These are phyloP conservation scores for Actenoides lindsayi DNA, from an alignment of 2,113 vertebrate species.

Conservation along the genomic window DNA sequence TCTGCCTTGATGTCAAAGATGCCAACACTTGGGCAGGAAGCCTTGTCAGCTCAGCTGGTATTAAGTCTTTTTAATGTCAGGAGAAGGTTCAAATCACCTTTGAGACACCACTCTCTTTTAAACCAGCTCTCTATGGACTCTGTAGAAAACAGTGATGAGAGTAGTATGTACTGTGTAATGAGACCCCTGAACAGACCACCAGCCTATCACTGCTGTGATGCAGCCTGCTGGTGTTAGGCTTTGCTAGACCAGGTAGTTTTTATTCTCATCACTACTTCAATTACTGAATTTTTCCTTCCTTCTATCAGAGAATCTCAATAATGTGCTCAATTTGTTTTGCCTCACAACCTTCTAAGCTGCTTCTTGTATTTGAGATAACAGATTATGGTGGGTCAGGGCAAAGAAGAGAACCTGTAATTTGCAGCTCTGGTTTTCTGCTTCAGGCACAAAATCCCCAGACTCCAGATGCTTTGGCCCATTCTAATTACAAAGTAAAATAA, in stretches of 20 bases:
- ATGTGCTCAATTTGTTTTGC: neutral
- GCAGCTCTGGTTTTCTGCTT: neutral
- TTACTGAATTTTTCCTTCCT: neutral
- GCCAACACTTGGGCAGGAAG: neutral
- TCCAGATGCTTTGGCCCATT: neutral
- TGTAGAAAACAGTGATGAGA: neutral
- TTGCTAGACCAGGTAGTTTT: neutral
- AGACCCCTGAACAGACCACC: neutral
- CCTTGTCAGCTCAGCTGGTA: neutral
- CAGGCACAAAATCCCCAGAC: neutral
- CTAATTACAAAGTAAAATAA: neutral
- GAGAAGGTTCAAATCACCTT: neutral
- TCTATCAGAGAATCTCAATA: neutral
- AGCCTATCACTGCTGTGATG: neutral
- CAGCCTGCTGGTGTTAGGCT: neutral
- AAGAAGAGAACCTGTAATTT: neutral
- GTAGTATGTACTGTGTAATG: rapidly evolving
- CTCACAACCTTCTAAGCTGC: neutral
- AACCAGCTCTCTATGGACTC: neutral
- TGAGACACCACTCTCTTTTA: neutral
- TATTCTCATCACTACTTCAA: neutral
- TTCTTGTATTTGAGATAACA: neutral
- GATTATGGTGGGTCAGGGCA: neutral
- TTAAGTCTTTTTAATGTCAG: neutral
- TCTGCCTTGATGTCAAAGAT: neutral